Evolutionary conservation across 2,113 vertebrate species (phyloP).

Genomic region (Paramisgurnus dabryanus): DNA sequence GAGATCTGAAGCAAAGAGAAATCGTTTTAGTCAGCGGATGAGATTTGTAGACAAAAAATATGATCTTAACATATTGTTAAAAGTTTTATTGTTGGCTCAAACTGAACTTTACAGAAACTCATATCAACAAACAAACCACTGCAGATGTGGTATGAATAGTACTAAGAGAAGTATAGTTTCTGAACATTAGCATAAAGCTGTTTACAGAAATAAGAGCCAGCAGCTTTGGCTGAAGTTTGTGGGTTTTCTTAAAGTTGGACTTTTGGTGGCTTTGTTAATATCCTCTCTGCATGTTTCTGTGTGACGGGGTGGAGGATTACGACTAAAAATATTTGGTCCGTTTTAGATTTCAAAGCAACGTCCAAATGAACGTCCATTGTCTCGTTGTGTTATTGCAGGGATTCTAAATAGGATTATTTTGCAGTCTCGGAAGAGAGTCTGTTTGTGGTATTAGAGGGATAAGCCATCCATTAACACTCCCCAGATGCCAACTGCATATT

Average conservation of each 20-base stretch:
- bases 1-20: no score
- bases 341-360: slow-evolving; percentile 14
- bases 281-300: neutral
- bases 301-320: neutral
- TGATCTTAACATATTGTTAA: no score
- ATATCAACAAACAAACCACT: neutral
- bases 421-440: slow-evolving; percentile 11
- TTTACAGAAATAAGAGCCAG: neutral
- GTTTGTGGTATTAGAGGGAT: slow-evolving; percentile 50
- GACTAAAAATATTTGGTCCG: slow-evolving; percentile 16
- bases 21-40: no score
- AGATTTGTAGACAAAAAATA: no score
- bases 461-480: slow-evolving; percentile 54
- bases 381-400: slow-evolving; percentile 32
- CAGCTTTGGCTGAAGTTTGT: neutral
- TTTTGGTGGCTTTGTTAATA: slow-evolving; percentile 22
- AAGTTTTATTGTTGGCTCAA: neutral
- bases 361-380: slow-evolving; percentile 13
- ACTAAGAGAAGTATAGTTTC: neutral
- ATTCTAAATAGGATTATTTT: slow-evolving; percentile 16
- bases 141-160: neutral
- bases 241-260: neutral
- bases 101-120: neutral
- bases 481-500: slow-evolving; percentile 35
- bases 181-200: neutral